Conservation (phyloP, 2,113 vertebrate species). For the Alaudala cheleensis region DNA sequence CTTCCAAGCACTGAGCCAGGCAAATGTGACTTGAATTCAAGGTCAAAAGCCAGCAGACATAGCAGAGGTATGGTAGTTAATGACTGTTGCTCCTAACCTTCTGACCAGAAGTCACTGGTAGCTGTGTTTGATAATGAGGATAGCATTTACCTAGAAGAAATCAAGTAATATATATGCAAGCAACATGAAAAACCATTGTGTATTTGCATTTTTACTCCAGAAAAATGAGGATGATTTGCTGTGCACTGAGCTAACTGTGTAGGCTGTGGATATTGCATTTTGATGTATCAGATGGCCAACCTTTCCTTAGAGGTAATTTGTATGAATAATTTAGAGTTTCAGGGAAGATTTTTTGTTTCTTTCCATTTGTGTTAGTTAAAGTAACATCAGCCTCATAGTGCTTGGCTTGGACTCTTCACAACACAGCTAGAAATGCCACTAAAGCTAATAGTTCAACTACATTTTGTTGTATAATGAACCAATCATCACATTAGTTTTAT, state of each 20-base stretch:
- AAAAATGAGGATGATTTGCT: neutral
- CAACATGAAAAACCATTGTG: neutral
- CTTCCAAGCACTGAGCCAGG: neutral
- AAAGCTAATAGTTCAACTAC: conserved; percentile 19
- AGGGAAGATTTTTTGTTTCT: neutral
- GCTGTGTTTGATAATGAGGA: neutral
- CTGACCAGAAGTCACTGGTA: neutral
- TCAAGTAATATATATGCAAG: neutral
- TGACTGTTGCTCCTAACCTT: neutral
- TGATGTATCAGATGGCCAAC: neutral
- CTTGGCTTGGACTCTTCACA: conserved; percentile 5
- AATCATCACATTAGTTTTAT: neutral
- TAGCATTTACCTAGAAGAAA: neutral
- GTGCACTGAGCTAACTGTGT: neutral
- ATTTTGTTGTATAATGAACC: neutral
- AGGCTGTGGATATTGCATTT: neutral
- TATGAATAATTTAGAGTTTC: neutral
- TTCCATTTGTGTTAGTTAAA: neutral
- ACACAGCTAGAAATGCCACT: neutral
- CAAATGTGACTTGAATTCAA: neutral
- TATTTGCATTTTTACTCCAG: neutral
- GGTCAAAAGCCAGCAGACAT: neutral
- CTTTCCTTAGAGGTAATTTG: neutral
- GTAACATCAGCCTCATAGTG: neutral
- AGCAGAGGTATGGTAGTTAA: neutral